Evolutionary conservation across 2,888 invertebrate species (phyloP).

Genomic region (Polymixis lichenea): DNA sequence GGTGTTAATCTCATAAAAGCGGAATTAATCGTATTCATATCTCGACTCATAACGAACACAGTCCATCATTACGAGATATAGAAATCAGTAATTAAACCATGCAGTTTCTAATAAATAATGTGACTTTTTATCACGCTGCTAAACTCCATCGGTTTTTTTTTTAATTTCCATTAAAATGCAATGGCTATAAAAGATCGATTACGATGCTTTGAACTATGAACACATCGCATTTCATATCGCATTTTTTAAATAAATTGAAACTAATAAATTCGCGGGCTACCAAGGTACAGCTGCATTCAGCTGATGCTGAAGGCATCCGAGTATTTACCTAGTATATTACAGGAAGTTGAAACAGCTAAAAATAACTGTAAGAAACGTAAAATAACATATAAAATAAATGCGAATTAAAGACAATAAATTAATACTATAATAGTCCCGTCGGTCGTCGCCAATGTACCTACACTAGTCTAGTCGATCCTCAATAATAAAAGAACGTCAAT

Average conservation of each 20-base stretch:
- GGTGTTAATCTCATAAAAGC: too few species aligned
- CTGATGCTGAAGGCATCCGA: neutral
- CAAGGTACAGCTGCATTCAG: neutral
- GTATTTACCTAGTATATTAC: neutral
- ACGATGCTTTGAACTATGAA: neutral
- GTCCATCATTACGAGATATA: too few species aligned
- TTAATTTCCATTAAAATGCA: neutral
- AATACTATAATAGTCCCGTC: neutral
- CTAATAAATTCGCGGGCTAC: neutral
- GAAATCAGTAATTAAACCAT: too few species aligned
- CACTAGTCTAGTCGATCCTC: conserved; percentile 3
- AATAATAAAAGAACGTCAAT: conserved; percentile 50
- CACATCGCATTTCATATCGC: too few species aligned
- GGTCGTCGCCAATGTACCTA: too few species aligned
- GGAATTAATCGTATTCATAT: too few species aligned
- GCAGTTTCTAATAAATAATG: neutral
- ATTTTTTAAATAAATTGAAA: neutral
- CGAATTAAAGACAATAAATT: conserved; percentile 27
- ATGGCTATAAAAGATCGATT: neutral
- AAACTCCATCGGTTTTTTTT: neutral
- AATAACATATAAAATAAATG: neutral
- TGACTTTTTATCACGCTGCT: neutral
- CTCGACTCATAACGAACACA: too few species aligned
- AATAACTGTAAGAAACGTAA: conserved; percentile 12
- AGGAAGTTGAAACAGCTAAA: neutral